Conservation (phyloP, 2,113 vertebrate species). For the Chrysemys picta region DNA sequence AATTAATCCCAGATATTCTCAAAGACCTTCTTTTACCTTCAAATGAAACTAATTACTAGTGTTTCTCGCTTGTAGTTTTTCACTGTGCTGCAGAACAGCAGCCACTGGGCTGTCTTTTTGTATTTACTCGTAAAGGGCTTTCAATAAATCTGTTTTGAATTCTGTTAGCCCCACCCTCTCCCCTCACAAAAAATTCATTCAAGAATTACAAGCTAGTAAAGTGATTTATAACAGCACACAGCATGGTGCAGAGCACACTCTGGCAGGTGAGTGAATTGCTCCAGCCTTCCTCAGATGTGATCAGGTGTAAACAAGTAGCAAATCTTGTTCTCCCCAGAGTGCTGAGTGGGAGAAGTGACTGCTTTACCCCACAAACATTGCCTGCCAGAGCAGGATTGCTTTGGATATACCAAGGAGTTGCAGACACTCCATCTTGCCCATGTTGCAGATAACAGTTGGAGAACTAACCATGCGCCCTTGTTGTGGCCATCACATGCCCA, state of each 20-base stretch:
- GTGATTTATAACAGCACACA: slow-evolving; percentile 80
- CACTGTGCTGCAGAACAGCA: slow-evolving; percentile 49
- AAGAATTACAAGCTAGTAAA: slow-evolving; percentile 80
- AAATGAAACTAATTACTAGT: slow-evolving; percentile 80
- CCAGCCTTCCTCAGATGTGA: slow-evolving; percentile 60
- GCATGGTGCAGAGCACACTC: slow-evolving; percentile 70
- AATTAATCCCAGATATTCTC: slow-evolving; percentile 77
- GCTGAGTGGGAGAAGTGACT: slow-evolving; percentile 46
- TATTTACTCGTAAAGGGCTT: slow-evolving; percentile 70
- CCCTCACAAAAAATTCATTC: slow-evolving; percentile 65
- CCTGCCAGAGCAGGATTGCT: slow-evolving; percentile 22
- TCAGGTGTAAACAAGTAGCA: slow-evolving; percentile 75
- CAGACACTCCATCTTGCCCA: slow-evolving; percentile 19
- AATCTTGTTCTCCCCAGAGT: slow-evolving; percentile 37
- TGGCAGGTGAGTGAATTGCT: slow-evolving; percentile 70
- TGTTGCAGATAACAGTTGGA: not conserved
- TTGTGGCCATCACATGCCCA: not conserved
- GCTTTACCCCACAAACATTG: slow-evolving; percentile 44
- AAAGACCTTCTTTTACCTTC: slow-evolving; percentile 80
- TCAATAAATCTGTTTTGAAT: slow-evolving; percentile 81
- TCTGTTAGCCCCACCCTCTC: slow-evolving; percentile 61
- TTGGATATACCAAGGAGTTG: slow-evolving; percentile 20
- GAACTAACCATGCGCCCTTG: not conserved
- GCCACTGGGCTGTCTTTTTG: slow-evolving; percentile 71
- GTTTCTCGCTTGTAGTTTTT: slow-evolving; percentile 56